These are phyloP conservation scores for Epiblema foenella DNA, from an alignment of 2,888 invertebrate genomes.

Conservation along the genomic window DNA sequence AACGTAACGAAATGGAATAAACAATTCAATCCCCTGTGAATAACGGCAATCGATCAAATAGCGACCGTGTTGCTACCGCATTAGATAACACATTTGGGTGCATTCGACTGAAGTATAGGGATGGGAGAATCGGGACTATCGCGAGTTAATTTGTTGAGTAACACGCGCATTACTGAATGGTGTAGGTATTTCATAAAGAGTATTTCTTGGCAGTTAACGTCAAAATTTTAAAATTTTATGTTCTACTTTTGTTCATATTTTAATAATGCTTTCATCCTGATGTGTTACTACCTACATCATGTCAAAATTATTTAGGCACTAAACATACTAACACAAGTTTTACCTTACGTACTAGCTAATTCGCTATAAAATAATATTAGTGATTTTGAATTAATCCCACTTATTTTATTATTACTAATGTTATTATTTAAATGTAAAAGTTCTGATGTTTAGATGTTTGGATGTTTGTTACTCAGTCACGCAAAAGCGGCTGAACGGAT, in stretches of 20 bases:
- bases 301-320: no score
- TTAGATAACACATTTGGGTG: slow-evolving; percentile 65
- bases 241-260: not conserved
- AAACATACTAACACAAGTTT: no score
- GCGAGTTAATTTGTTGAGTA: slow-evolving; percentile 15
- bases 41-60: slow-evolving; percentile 58
- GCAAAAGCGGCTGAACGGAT: no score
- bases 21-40: slow-evolving; percentile 50
- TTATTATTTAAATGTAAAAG: no score
- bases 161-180: slow-evolving; percentile 25
- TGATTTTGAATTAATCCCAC: no score
- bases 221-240: not conserved
- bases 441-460: no score
- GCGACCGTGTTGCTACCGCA: slow-evolving; percentile 53
- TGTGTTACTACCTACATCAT: no score
- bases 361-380: no score
- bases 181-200: slow-evolving; percentile 15
- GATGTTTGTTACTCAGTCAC: no score
- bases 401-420: no score
- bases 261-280: no score
- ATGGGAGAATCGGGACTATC: slow-evolving; percentile 19
- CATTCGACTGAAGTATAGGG: slow-evolving; percentile 59
- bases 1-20: slow-evolving; percentile 44
- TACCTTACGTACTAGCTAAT: no score
- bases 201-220: not conserved